A percentile compares a stretch with the other conserved stretches of the same genome.
These are phyloP conservation scores for Crenichthys baileyi DNA, from an alignment of 2,797 vertebrate species.

Conservation along the genomic window DNA sequence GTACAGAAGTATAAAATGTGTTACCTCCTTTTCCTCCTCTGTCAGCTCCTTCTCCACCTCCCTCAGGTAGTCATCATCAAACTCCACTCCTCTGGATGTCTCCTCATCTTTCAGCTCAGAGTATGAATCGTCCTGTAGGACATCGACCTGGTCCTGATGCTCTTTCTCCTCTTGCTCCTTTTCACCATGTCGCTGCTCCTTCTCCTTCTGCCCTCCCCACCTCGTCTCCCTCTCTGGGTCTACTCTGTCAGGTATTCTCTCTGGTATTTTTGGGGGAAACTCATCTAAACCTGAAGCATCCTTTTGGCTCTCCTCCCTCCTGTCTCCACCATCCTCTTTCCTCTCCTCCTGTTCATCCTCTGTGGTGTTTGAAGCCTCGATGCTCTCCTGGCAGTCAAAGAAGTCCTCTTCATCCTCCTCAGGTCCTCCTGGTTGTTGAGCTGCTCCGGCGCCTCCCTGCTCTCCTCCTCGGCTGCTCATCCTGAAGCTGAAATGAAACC, in stretches of 20 bases:
- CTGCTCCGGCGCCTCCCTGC: neutral
- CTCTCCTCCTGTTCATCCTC: neutral
- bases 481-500: slow-evolving; percentile 1
- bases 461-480: slow-evolving; percentile 39
- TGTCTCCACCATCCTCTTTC: neutral
- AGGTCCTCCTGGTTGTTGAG: neutral
- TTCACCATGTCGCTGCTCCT: neutral
- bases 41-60: slow-evolving; percentile 89
- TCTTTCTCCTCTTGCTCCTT: neutral
- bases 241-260: slow-evolving; percentile 9
- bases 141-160: neutral
- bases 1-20: neutral
- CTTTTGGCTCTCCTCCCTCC: neutral
- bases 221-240: neutral
- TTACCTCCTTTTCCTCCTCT: slow-evolving; percentile 92
- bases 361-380: slow-evolving; percentile 51
- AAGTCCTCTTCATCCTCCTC: slow-evolving; percentile 71
- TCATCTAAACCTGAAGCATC: neutral
- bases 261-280: neutral
- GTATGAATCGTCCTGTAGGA: slow-evolving; percentile 48
- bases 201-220: neutral
- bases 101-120: slow-evolving; percentile 72
- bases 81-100: slow-evolving; percentile 64
- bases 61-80: slow-evolving; percentile 87
- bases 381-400: slow-evolving; percentile 86